Base-by-base conservation (phyloP, 2,888 invertebrate genomes). In the Papilio elwesi region DNA sequence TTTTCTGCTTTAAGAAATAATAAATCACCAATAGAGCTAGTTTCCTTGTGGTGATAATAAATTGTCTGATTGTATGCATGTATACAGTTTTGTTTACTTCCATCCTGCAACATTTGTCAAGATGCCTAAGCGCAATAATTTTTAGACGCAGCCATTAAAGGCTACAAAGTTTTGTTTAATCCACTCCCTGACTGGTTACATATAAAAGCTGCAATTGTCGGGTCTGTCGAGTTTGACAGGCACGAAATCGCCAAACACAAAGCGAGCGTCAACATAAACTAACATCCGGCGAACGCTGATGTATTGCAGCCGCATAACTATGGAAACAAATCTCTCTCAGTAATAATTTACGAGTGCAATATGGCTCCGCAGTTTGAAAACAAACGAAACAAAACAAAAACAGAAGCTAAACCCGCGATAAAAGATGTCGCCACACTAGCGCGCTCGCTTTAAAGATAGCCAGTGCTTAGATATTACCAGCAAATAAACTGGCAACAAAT, bases 281-380 rank as follows among this genome's bases (percentile, higher is more conserved):
- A 90, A 89, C 91, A 91, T 90, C 90, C 91, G 89, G 88, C 85
- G 86, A 88, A 89, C 87, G 83, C 87, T 92, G 92, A 93, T 92
- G 88, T 87, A 93, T 92, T 85, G 89, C 89, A 83, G 89, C 92
- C 91, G 86, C 92, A 89, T 87, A 88, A 89, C 92, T 92, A 91
- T 92, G 90, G 91, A 90, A 90, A 92, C 93, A 92, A 92, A 92
- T 92, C 92, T 92, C 90, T 87, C 87, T 81, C 84, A 80, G 88
- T 84, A 88, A 92, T 92, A 92, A 93, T 90, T 93, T 90, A 92
- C 89, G 86, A 85, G 86, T 88, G 88, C 91, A 90, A 90, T 91
- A 90, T 92, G 88, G 88, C 85, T 81, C 82, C 87, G 85, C 87
- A 87, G 85, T 88, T 89, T 83, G 85, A 88, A 90, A 89, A 89